Base-by-base conservation (phyloP, 1,140 invertebrate species). In the Harpegnathos saltator region DNA sequence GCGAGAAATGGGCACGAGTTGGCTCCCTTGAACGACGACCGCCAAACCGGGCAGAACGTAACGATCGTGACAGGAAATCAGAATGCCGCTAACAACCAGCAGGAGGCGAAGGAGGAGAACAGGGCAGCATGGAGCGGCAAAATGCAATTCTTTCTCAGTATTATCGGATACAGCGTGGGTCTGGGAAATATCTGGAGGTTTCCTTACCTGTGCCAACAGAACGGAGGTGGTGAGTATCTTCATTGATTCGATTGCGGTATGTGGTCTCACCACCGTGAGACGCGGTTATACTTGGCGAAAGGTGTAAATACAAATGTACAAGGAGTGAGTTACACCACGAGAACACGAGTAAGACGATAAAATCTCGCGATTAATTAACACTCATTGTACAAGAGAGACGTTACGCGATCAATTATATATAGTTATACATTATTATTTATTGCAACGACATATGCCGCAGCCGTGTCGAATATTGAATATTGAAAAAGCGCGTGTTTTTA, bases 101-200 rank as follows among this genome's bases (percentile, higher is more conserved):
- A 94, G n/a, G 92, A 93, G 0, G 92, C 93, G 0, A 95, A 94
- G 3, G 92, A 94, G 72, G 95, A 95, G 22, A 96, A 97, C 78
- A 94, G 97, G 12, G 97, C 97, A 3, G 96, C 96, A 82, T 97
- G 97, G 97, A 96, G 96, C 59, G 96, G 96, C 59, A 98, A 98
- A 92, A 96, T 98, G 94, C 98, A 98, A 93, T 99, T 98, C 93
- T 97, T 98, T 94, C 95, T 99, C 83, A 97, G 97, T 84, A 98
- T 98, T 92, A 98, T 98, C 66, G 97, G 98, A 0, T 98, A 98
- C 93, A 98, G 97, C 54, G 97, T 98, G 7, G 98, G 98, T 0
- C 95, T 99, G 24, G 98, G 98, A 19, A 98, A 98, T 92, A 98
- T 99, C 61, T 99, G 98, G 98, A 96, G 98, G 89, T 99, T 99